Percentiles rank a stretch among this genome's conserved stretches.
Conservation (phyloP, 2,113 vertebrate genomes). For the Festucalex cinctus region DNA sequence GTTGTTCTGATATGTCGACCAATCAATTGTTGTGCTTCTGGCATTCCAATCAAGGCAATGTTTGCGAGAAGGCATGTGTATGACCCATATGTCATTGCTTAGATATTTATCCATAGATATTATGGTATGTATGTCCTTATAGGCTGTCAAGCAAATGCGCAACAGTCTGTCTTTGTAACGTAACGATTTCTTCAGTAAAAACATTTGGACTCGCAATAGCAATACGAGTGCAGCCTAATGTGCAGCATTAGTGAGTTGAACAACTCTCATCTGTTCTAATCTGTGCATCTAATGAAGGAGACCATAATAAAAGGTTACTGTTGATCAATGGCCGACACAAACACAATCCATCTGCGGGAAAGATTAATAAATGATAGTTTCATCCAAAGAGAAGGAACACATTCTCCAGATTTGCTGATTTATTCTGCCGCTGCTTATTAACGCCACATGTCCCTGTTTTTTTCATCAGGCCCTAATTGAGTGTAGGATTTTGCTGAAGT, state of each 20-base stretch:
- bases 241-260: constrained; percentile 44
- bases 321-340: constrained; percentile 63
- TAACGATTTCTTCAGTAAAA: constrained; percentile 58
- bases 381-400: constrained; percentile 44
- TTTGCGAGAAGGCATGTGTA: too few relatives aligned
- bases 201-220: constrained; percentile 33
- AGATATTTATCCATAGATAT: neutral
- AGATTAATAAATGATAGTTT: constrained; percentile 69
- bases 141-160: constrained; percentile 60
- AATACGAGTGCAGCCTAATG: constrained; percentile 21
- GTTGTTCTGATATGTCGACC: too few relatives aligned
- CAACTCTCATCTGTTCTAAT: constrained; percentile 69
- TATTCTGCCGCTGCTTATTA: constrained; percentile 59
- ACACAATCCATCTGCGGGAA: constrained; percentile 53
- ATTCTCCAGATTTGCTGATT: constrained; percentile 56
- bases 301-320: constrained; percentile 69
- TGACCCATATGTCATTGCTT: neutral
- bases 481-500: constrained; percentile 72
- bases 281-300: constrained; percentile 61
- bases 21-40: too few relatives aligned
- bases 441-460: constrained; percentile 56
- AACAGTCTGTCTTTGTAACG: constrained; percentile 26
- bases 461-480: constrained; percentile 69
- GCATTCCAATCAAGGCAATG: neutral
- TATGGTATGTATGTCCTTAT: constrained; percentile 33